Evolutionary conservation across 2,888 invertebrate genomes (phyloP), one percentile per base, ranked within the genome.

Genomic region (Glyphotaelius pellucidus): DNA sequence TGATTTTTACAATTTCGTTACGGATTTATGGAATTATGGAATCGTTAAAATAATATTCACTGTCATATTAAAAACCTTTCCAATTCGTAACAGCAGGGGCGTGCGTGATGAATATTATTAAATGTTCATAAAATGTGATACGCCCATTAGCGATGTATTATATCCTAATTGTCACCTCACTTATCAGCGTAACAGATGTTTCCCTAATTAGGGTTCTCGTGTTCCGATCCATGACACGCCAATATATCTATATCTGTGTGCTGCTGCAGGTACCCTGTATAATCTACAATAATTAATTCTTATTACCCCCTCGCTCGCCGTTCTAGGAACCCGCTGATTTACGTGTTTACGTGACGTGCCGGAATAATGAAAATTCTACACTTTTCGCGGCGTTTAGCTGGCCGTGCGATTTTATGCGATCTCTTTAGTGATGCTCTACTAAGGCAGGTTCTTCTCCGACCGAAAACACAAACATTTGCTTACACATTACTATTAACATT

Each of bases 141-240:
- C 67, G 67, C 9, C 67, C 67, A 67, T 67, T n/a, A 35, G 67
- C 15, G 32, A 35, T 67, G 25, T 67, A 67, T 67, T 79, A 79
- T 89, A 80, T 80, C 14, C 67, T 80, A 89, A 89, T 89, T 89
- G 80, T 80, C 35, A 80, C 35, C 67, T 35, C 80, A 52, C 79
- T 79, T 89, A 80, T 79, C 88, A 79, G 25, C 9, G 31, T 11
- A 80, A 80, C 67, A 89, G 88, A 32, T 80, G 88, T 79, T 89
- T 79, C 79, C 35, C 32, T 89, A 89, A 89, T 89, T 80, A 89
- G 31, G 32, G 67, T 89, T 42, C n/a, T 89, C 88, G 32, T 89
- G 88, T 89, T 38, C 31, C 80, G 35, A 35, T 89, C n/a, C 35
- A 32, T 38, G 88, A 80, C 88, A 89, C 88, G 80, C 35, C 88